phyloP scores from a whole-genome alignment of 2,888 invertebrate genomes.

The Dilophus febrilis region DNA sequence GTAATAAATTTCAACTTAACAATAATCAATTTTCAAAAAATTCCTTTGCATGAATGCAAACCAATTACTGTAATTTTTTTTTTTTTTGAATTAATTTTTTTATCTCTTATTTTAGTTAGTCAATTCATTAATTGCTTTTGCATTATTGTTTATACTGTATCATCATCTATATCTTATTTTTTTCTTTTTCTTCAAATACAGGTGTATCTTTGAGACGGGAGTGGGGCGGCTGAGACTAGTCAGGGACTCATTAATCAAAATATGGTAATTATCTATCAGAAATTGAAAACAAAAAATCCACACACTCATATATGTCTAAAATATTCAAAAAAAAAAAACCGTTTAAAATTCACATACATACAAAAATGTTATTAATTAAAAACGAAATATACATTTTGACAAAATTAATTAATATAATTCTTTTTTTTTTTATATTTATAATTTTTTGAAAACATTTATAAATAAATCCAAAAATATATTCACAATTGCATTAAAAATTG shows the following conservation, averaged over 20 bases:
- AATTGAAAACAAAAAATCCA: background rate
- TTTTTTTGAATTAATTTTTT: background rate
- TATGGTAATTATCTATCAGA: conserved; percentile 28
- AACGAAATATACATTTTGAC: no score
- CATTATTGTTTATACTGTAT: conserved; percentile 12
- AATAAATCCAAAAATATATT: no score
- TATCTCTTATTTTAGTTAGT: background rate
- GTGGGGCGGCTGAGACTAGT: conserved; percentile 35
- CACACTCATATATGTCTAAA: background rate
- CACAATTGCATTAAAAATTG: no score
- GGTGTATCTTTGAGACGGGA: conserved; percentile 35
- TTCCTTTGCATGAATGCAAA: background rate
- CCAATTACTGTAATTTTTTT: background rate
- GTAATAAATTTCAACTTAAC: no score
- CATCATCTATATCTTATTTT: conserved; percentile 16
- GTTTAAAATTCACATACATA: background rate
- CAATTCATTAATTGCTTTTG: no score
- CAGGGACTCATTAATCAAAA: conserved; percentile 34
- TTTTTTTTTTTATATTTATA: no score
- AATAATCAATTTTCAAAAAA: no score
- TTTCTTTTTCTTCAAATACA: conserved; percentile 25
- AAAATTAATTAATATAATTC: no score
- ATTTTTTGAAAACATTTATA: no score
- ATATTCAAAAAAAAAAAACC: background rate
- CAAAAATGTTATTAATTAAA: no score